Evolutionary conservation across 2,113 vertebrate genomes (phyloP).

Genomic region (Muntiacus reevesi): DNA sequence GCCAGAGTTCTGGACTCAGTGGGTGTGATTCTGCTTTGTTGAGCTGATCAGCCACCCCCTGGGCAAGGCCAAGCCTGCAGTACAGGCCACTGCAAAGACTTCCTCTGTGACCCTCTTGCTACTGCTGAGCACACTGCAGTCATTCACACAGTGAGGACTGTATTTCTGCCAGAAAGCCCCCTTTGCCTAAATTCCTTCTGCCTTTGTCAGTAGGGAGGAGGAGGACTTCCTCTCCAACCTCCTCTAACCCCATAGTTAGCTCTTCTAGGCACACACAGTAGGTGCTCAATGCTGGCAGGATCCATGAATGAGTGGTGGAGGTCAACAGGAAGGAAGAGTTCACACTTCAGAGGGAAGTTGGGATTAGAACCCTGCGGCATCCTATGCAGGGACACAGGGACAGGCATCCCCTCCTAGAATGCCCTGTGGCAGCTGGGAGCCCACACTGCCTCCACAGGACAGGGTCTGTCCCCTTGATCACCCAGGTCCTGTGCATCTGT

Average conservation of each 20-base stretch:
- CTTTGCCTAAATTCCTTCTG: background rate
- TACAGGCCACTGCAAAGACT: background rate
- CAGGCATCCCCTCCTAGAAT: background rate
- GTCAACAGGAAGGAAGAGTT: background rate
- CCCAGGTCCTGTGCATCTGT: background rate
- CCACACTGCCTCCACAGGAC: background rate
- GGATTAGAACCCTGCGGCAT: background rate
- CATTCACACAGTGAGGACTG: background rate
- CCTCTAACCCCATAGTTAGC: background rate
- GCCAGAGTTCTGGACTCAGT: background rate
- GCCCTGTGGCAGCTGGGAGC: background rate
- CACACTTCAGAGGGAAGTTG: background rate
- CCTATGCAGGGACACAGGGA: background rate
- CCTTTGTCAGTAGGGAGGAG: background rate
- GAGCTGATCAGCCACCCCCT: background rate
- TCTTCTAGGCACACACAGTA: background rate
- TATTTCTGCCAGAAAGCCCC: background rate
- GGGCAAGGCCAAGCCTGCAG: background rate
- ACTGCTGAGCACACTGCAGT: background rate
- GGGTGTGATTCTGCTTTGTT: background rate
- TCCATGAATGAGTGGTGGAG: background rate
- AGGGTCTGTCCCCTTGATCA: rapidly evolving
- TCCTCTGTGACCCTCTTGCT: background rate
- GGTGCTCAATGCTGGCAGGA: background rate
- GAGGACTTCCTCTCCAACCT: background rate